A percentile compares a stretch with the other conserved stretches of the same genome.
Conservation (phyloP, 1,140 invertebrate species). For the Drosophila miranda region DNA sequence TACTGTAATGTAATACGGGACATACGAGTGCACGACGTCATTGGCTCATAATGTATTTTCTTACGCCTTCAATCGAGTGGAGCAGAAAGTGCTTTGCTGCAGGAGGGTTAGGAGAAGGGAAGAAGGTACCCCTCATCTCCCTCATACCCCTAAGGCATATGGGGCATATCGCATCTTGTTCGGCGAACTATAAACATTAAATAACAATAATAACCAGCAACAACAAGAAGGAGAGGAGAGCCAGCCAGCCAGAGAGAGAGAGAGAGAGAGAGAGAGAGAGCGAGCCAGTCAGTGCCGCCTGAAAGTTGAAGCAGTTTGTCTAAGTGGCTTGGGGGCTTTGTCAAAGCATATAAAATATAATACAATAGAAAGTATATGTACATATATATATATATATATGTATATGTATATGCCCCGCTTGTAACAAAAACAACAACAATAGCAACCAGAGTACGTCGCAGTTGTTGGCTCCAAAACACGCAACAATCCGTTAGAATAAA, state of each 20-base stretch:
- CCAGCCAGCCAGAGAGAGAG: neutral
- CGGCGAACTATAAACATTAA: slow-evolving; percentile 70
- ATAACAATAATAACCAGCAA: slow-evolving; percentile 72
- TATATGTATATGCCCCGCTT: neutral
- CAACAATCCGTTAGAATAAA: slow-evolving; percentile 69
- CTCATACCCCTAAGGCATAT: too few relatives aligned
- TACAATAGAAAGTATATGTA: slow-evolving; percentile 65
- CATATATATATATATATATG: neutral
- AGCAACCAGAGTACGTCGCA: slow-evolving; percentile 57
- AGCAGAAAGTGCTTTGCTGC: slow-evolving; percentile 3
- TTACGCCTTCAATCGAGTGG: slow-evolving; percentile 44
- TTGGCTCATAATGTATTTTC: slow-evolving; percentile 48
- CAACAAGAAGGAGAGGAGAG: slow-evolving; percentile 19
- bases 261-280: too few relatives aligned
- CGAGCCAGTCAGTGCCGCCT: slow-evolving; percentile 3
- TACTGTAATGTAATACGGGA: slow-evolving; percentile 20
- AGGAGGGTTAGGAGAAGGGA: too few relatives aligned
- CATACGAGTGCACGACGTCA: slow-evolving; percentile 2
- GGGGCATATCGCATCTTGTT: slow-evolving; percentile 44
- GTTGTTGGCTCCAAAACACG: slow-evolving; percentile 74
- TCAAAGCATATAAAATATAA: slow-evolving; percentile 66
- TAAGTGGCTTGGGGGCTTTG: slow-evolving; percentile 68
- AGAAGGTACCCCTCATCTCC: too few relatives aligned
- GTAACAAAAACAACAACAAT: slow-evolving; percentile 34
- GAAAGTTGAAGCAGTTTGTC: slow-evolving; percentile 74